These are phyloP conservation scores for Steinernema carpocapsae DNA, from an alignment of 2,888 invertebrate species.

Conservation along the genomic window DNA sequence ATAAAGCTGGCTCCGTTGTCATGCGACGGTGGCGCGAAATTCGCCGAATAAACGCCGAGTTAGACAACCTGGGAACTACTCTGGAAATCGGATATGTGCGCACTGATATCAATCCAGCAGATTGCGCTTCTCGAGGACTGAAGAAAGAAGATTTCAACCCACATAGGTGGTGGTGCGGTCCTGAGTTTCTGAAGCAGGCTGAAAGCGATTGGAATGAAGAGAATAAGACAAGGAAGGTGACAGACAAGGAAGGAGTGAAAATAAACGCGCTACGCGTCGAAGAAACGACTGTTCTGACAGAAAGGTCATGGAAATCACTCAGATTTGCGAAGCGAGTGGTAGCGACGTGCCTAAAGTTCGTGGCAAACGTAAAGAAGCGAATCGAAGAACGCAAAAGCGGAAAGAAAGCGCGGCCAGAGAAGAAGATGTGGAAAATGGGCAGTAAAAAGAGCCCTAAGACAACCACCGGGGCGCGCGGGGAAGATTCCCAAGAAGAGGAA, in stretches of 20 bases:
- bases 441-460: too few species aligned
- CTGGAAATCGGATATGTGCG: slow-evolving; percentile 1
- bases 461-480: too few species aligned
- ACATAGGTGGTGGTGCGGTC: slow-evolving; percentile 32
- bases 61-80: neutral
- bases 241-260: neutral
- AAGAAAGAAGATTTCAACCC: neutral
- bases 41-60: neutral
- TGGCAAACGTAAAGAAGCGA: too few species aligned
- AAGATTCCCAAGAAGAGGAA: too few species aligned
- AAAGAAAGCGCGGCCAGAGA: too few species aligned
- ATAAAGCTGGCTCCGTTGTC: neutral
- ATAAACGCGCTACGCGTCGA: neutral
- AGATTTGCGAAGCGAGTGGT: neutral
- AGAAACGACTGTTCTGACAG: neutral
- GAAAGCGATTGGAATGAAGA: slow-evolving; percentile 4
- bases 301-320: neutral
- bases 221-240: neutral
- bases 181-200: neutral
- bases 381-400: too few species aligned
- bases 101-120: slow-evolving; percentile 24
- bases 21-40: neutral
- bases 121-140: slow-evolving; percentile 4
- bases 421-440: too few species aligned
- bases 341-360: neutral